Base-by-base conservation (phyloP, 2,888 invertebrate genomes). In the Phengaris alcon region DNA sequence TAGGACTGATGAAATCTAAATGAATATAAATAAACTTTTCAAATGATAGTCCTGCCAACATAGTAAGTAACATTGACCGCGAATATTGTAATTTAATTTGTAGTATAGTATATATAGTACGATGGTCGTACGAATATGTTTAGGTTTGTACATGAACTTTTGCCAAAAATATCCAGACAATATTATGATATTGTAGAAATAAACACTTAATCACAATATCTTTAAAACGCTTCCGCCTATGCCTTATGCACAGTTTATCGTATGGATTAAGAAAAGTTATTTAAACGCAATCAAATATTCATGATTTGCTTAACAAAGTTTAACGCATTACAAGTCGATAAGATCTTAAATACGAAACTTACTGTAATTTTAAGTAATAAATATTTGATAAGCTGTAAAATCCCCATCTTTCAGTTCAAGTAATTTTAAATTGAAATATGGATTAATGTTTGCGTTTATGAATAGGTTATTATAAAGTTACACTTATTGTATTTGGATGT, bases 281-380 rank as follows among this genome's bases (percentile, higher is more conserved):
- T 79, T 77, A 79, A 79, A 75, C 76, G 76, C 75, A 77, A 77
- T 79, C 78, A 77, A 80, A 79, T 80, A 80, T 80, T 80, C 78
- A 79, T 79, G 79, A 74, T 80, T 77, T 78, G 74, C 75, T 80
- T 78, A 85, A 86, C 87, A 87, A 87, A 90, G 88, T 90, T 88
- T 83, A 77, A 9, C 69, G 75, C 77, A 79, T 80, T 76, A 80
- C 76, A 72, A 74, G 59, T 57, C 74, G 76, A 76, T 79, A 76
- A 76, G 76, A 74, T 69, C 69, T 69, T 48, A 79, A 78, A 75
- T 79, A 77, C 75, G 75, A 77, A 76, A 79, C 73, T 78, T 72
- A 75, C 13, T 69, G 46, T n/a, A 48, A 64, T 64, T 64, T 69
- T 15, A 9, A 48, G 3, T 69, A 69, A 48, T 69, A 69, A 69